Evolutionary conservation across 2,888 invertebrate species (phyloP).

Genomic region (Zele albiditarsus): DNA sequence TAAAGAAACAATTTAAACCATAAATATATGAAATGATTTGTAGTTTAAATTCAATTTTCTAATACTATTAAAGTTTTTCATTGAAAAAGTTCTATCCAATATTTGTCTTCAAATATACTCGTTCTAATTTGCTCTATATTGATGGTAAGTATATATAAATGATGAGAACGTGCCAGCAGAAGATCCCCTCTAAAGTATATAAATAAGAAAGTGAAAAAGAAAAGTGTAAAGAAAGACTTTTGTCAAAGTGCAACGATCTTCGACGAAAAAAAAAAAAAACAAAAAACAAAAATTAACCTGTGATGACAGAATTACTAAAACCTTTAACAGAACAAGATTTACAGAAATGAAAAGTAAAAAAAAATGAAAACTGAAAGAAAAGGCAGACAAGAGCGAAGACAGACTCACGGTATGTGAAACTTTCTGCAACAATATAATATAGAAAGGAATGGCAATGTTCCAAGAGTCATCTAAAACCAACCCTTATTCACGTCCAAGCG

Average conservation of each 20-base stretch:
- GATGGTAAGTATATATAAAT: background rate
- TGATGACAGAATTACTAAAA: slow-evolving; percentile 38
- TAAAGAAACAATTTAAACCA: background rate
- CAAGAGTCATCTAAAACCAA: slow-evolving; percentile 43
- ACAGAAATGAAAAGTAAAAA: background rate
- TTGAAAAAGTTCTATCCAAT: background rate
- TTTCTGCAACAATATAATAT: slow-evolving; percentile 13
- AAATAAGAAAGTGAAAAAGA: slow-evolving; percentile 9
- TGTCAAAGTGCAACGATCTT: slow-evolving; percentile 51
- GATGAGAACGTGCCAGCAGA: background rate
- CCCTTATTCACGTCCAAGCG: slow-evolving; percentile 18
- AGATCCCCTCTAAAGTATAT: background rate
- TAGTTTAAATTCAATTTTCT: background rate
- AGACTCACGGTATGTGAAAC: background rate
- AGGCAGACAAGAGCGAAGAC: background rate
- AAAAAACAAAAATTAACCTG: too few relatives aligned
- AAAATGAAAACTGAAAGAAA: background rate
- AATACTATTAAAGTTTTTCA: background rate
- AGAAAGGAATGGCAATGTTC: slow-evolving; percentile 45
- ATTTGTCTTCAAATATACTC: background rate
- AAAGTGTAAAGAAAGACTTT: slow-evolving; percentile 34
- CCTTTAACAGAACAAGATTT: slow-evolving; percentile 12
- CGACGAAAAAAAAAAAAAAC: slow-evolving; percentile 48
- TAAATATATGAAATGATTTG: background rate
- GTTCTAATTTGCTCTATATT: background rate